Evolutionary conservation across 1,140 invertebrate species (phyloP).

Genomic region (Philotrypesis tridentata): DNA sequence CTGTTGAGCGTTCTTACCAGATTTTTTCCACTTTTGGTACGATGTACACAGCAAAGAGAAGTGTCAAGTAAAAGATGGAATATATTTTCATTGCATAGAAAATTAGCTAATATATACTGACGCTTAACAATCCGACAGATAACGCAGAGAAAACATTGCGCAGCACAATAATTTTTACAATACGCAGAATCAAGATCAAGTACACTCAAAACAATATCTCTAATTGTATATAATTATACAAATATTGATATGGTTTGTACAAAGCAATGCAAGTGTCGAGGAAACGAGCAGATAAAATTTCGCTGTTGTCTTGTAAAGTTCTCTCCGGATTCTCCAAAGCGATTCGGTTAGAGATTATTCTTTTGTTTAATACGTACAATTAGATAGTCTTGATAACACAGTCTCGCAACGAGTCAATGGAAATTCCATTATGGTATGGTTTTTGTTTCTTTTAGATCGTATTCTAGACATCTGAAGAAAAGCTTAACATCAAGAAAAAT

Average conservation of each 20-base stretch:
- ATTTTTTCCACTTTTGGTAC: not conserved
- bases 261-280: not conserved
- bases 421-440: conserved; percentile 51
- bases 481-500: conserved; percentile 73
- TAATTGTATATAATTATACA: not conserved
- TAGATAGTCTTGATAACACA: conserved; percentile 15
- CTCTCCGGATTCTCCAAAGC: not conserved
- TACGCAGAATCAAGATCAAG: not conserved
- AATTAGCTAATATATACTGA: not conserved
- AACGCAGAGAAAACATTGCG: not conserved
- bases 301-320: not conserved
- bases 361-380: conserved; percentile 32
- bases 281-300: not conserved
- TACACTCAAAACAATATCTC: not conserved
- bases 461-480: conserved; percentile 64
- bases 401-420: conserved; percentile 37
- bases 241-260: conserved; percentile 20
- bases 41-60: not conserved
- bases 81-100: conserved; percentile 12
- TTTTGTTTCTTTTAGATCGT: conserved; percentile 23
- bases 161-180: not conserved
- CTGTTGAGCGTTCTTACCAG: not conserved
- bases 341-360: conserved; percentile 16
- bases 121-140: not conserved
- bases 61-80: not conserved